These are phyloP conservation scores for Pocota personata DNA, from an alignment of 2,888 invertebrate species.

Conservation along the genomic window DNA sequence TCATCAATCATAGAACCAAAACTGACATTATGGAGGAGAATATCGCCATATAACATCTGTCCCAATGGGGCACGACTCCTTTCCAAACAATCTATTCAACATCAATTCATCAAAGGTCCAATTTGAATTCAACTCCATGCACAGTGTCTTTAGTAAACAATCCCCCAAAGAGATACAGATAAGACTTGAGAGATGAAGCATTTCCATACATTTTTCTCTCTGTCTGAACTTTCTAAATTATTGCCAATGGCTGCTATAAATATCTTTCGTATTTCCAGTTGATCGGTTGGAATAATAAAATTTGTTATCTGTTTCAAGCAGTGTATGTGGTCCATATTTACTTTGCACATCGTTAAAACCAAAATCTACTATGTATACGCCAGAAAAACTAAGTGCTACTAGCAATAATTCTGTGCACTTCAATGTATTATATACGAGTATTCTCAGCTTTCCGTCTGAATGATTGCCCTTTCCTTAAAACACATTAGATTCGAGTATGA, in stretches of 20 bases:
- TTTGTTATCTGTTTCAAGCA: background rate
- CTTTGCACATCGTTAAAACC: conserved; percentile 29
- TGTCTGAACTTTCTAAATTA: background rate
- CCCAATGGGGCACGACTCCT: background rate
- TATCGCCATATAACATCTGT: background rate
- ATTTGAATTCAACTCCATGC: background rate
- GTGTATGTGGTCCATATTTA: background rate
- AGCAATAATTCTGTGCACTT: conserved; percentile 31
- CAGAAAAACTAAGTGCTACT: conserved; percentile 29
- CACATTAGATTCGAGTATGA: background rate
- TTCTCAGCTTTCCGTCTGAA: background rate
- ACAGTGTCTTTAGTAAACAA: background rate
- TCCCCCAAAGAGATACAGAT: background rate
- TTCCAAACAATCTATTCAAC: background rate
- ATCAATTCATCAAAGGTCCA: conserved; percentile 3
- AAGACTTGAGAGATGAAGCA: background rate
- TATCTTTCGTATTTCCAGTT: conserved; percentile 22
- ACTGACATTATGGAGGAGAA: background rate
- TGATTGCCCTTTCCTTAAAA: background rate
- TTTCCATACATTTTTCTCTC: background rate
- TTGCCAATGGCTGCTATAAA: conserved; percentile 12
- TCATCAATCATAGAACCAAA: background rate
- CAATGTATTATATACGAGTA: background rate
- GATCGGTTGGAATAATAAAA: conserved; percentile 16
- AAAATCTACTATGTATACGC: background rate